Base-by-base conservation (phyloP, 2,797 vertebrate genomes). In the Alcedo quadribrachys region DNA sequence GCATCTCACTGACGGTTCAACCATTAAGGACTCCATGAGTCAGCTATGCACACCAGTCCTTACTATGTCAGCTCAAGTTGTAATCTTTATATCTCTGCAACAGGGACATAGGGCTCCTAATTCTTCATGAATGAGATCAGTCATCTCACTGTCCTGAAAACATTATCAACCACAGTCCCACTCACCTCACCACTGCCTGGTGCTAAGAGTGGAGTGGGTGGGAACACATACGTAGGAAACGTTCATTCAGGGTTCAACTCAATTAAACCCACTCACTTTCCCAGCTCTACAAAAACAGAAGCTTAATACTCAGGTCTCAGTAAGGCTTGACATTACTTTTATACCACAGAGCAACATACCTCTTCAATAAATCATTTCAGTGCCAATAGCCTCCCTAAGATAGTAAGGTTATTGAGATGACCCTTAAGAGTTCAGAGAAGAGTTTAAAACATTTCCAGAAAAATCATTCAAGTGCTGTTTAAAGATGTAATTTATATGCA, bases 401-500 rank as follows among this genome's bases (percentile, higher is more conserved):
- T 9, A 70, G 69, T 37, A 94, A 89, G 50, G 70, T 87, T 91
- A 85, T n/a, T 57, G 69, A 85, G 67, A 85, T 87, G 82, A 94
- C 90, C 90, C 92, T 89, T 84, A 67, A n/a, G 63, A 94, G 85
- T 87, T 92, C 90, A 94, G 79, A 86, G 66, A 28, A 95, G 54
- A 89, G 73, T 62, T 85, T 40, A 92, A 96, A 95, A 96, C 87
- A 87, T 90, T 95, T 93, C 86, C 92, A 94, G 89, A 92, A 93
- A 87, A 93, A 93, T 87, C 85, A 89, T 66, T 93, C 85, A 92
- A 94, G 85, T 84, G 76, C 86, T 94, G 87, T 81, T 96, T 96
- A 93, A 96, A 93, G 93, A 96, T 85, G 92, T 94, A 94, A 95
- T 96, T 96, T 95, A 96, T 94, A 95, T 95, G 95, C 96, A 96